Evolutionary conservation across 2,113 vertebrate genomes (phyloP).

Genomic region (Beaufortia kweichowensis): DNA sequence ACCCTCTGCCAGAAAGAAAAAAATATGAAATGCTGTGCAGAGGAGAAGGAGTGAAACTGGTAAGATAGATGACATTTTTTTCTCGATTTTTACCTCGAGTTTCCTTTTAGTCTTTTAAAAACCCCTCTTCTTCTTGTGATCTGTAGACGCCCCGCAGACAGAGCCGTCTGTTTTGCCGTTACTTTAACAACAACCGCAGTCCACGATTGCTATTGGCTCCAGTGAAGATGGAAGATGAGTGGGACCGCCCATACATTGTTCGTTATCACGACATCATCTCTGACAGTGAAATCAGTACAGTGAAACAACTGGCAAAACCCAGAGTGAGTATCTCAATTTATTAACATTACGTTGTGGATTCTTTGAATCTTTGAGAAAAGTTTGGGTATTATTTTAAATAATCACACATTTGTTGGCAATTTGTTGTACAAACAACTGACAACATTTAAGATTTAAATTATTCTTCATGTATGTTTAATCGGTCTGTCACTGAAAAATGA

Average conservation of each 20-base stretch:
- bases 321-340: conserved; percentile 78
- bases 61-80: conserved; percentile 50
- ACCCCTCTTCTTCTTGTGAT: neutral
- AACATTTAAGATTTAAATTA: no score
- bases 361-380: no score
- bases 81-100: neutral
- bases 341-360: neutral
- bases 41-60: conserved; percentile 92
- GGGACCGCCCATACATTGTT: conserved; percentile 92
- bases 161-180: conserved; percentile 91
- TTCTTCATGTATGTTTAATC: no score
- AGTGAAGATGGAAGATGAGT: conserved; percentile 92
- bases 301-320: conserved; percentile 94
- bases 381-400: no score
- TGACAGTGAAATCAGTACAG: conserved; percentile 83
- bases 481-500: no score
- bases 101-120: neutral
- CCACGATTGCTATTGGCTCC: conserved; percentile 84
- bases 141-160: conserved; percentile 84
- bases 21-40: conserved; percentile 98
- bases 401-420: neutral
- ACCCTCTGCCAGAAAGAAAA: conserved; percentile 89
- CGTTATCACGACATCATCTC: conserved; percentile 93
- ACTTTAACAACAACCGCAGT: conserved; percentile 81
- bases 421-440: no score